Evolutionary conservation across 1,140 invertebrate species (phyloP), one percentile per base, ranked within the genome.

Genomic region (Agrypnia vestita): DNA sequence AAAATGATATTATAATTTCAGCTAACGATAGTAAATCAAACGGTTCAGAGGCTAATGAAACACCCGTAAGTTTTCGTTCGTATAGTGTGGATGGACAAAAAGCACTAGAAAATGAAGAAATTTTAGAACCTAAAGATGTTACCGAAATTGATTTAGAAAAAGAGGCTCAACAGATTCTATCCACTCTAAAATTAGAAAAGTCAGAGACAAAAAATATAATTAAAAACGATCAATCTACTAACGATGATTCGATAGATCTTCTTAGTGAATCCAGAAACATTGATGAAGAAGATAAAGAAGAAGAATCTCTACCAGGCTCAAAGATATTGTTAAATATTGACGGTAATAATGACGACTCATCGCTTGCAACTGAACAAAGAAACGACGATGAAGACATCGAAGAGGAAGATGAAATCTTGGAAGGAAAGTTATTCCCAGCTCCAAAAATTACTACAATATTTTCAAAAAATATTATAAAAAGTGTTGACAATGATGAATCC

Each of bases 51-150:
- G 13, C 15, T 15, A 51, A 25, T 25, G 82, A 64, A 35, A 53
- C 46, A 47, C 12, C 79, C 19, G 85, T 86, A 75, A 85, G 87
- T 76, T 86, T 84, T 55, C 87, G 89, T 84, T 89, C 88, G 3
- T 90, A 88, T 80, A 84, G 89, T 15, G 88, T 90, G 10, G 87
- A 90, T 76, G 88, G 87, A 15, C 88, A 89, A 82, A 84, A 85
- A 56, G 88, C 87, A 12, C 89, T 90, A 80, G 82, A 71, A 53
- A 71, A 71, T 51, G 51, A 17, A 12, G 67, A 49, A 51, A 71
- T 19, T 25, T 49, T 71, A 49, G 67, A 71, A 51, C n/a, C 67
- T 3, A 71, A 13, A 47, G 44, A 71, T 13, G 67, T 71, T 87
- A 89, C 87, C 79, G 86, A 88, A 82, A 85, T 86, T 61, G 86